Conservation (phyloP, 2,113 vertebrate species). For the Prunella himalayana region DNA sequence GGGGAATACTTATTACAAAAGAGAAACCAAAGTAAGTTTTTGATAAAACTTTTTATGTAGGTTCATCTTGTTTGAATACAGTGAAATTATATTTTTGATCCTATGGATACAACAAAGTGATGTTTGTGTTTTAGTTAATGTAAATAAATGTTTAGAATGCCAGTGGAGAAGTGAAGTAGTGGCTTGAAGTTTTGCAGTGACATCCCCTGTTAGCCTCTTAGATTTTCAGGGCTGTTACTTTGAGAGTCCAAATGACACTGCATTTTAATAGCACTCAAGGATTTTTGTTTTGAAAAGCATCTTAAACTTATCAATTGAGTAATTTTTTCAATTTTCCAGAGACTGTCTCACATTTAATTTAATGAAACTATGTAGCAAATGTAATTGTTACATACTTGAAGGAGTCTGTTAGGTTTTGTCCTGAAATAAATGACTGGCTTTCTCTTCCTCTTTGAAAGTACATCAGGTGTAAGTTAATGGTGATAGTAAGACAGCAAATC, state of each 20-base stretch:
- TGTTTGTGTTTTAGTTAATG: neutral
- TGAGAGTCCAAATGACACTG: neutral
- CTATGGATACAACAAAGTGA: neutral
- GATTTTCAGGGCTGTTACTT: neutral
- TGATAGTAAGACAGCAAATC: neutral
- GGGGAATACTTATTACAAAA: neutral
- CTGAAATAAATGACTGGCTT: neutral
- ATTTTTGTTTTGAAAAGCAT: neutral
- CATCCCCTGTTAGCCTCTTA: neutral
- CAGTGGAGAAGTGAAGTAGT: neutral
- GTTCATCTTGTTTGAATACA: neutral
- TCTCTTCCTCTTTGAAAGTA: neutral
- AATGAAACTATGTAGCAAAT: neutral
- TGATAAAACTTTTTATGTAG: neutral
- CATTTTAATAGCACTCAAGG: neutral
- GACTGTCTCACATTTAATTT: neutral
- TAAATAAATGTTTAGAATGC: neutral
- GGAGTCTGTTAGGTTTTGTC: neutral
- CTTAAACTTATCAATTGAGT: neutral
- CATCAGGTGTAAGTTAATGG: neutral
- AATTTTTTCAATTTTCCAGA: neutral
- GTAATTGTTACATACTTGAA: neutral
- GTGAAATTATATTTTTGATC: neutral
- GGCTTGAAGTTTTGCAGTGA: neutral
- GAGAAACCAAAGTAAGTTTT: neutral